A percentile compares a stretch with the other conserved stretches of the same genome.
These are phyloP conservation scores for Saguinus imperator DNA, from an alignment of 2,113 vertebrate genomes.

Conservation along the genomic window DNA sequence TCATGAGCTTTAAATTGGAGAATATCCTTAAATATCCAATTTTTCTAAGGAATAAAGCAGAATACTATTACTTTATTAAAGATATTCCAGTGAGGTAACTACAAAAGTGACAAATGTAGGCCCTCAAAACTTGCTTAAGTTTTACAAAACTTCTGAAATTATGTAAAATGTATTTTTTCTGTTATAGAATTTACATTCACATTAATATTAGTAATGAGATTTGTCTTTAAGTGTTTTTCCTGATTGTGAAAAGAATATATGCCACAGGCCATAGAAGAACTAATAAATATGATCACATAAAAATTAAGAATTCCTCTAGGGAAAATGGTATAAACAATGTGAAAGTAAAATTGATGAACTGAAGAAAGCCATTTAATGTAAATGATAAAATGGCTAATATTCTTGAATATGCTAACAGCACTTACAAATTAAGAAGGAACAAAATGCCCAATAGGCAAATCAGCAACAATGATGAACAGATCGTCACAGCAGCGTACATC, in stretches of 20 bases:
- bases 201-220: not conserved
- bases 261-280: not conserved
- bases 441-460: not conserved
- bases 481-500: not conserved
- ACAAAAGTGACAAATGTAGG: conserved; percentile 14
- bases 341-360: not conserved
- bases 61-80: conserved; percentile 3
- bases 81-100: not conserved
- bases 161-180: not conserved
- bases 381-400: not conserved
- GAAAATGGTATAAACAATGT: not conserved
- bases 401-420: not conserved
- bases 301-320: not conserved
- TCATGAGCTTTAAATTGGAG: not conserved
- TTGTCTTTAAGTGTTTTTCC: not conserved
- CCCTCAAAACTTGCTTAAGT: not conserved
- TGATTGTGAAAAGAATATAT: not conserved
- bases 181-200: conserved; percentile 5
- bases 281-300: not conserved
- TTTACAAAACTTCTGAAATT: conserved; percentile 46
- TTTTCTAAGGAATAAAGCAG: conserved; percentile 23
- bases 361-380: not conserved
- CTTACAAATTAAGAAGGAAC: conserved; percentile 5
- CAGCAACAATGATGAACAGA: not conserved
- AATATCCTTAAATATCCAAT: not conserved